phyloP scores from a whole-genome alignment of 2,797 vertebrate species.

The Poliocrania exsul region DNA sequence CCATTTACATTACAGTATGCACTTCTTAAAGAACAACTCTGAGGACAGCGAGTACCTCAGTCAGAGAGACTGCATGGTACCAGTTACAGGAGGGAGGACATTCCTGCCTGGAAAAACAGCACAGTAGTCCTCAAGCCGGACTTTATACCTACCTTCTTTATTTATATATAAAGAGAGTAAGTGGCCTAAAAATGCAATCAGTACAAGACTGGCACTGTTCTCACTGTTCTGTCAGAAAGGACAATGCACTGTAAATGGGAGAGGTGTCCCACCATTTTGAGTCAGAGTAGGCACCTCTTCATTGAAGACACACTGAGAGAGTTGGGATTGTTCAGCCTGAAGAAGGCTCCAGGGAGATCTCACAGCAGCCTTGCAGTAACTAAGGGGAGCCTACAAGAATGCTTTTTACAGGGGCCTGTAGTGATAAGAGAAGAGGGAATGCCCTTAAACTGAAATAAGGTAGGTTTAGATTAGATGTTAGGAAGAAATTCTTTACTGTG shows the following conservation, averaged over 20 bases:
- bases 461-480: background rate
- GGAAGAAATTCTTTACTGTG: background rate
- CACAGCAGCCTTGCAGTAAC: background rate
- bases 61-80: background rate
- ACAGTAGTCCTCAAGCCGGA: background rate
- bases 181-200: background rate
- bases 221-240: background rate
- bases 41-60: accelerated
- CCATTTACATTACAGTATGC: background rate
- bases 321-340: background rate
- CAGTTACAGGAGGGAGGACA: background rate
- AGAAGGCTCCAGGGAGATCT: background rate
- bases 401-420: background rate
- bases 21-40: background rate
- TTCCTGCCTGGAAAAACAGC: background rate
- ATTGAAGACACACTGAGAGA: background rate
- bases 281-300: background rate
- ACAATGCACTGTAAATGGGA: background rate
- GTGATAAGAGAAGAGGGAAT: background rate
- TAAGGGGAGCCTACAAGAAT: background rate
- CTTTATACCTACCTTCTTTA: background rate
- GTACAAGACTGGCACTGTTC: background rate
- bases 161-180: background rate
- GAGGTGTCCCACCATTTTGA: background rate
- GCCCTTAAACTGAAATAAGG: background rate